Evolutionary conservation across 2,888 invertebrate genomes (phyloP), one percentile per base, ranked within the genome.

Genomic region (Polietes domitor): DNA sequence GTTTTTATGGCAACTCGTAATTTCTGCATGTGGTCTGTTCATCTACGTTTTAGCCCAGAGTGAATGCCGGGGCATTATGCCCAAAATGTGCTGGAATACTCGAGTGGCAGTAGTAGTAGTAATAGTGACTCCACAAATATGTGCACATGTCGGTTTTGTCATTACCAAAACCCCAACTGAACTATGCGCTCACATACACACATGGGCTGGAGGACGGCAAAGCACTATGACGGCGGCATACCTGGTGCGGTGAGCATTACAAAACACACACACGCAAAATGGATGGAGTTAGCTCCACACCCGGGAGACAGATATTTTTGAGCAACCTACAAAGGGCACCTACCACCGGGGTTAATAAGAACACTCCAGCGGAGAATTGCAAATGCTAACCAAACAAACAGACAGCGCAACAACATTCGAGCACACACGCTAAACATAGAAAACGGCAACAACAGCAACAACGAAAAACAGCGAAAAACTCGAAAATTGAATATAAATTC

Each of bases 1-100:
- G 79, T 85, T 85, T 85, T 85, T 83, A 85, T 81, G 83, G 78
- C 73, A 81, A 83, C 77, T 81, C 81, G 83, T 83, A 85, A 83
- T 77, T 79, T 85, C 73, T 83, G 81, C 78, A 79, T 83, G 85
- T 77, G 83, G 83, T 82, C 61, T 77, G 17, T 50, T 77, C 43
- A 71, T 24, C 12, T 21, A 15, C 58, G n/a, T 37, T n/a, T 17
- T 28, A n/a, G 17, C 61, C 28, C 28, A 2, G 6, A 4, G 24
- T 68, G 37, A 6, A 4, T 41, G 65, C 17, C 21, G 43, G n/a
- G n/a, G 43, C 24, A 21, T 68, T 21, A 68, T 68, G 43, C 15
- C 68, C 43, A 68, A 68, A 68, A 68, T 68, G n/a, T n/a, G 43
- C 65, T 21, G 15, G 21, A 41, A 68, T 43, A 41, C 72, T 9